These are phyloP conservation scores for Pollenia amentaria DNA, from an alignment of 2,888 invertebrate species.

Conservation along the genomic window DNA sequence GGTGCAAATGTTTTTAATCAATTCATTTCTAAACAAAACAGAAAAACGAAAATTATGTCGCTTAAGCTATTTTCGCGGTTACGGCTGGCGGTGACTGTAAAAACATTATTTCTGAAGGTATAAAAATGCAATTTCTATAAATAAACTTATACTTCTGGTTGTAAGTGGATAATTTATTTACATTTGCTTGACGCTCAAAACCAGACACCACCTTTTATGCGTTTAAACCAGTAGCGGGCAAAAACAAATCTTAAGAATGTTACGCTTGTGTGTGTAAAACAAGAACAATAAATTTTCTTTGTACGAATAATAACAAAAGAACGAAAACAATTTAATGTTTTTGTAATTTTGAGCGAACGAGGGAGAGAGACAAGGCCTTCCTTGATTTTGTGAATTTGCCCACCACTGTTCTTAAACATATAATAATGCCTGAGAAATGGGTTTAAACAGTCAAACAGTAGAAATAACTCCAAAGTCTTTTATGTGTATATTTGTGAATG, in stretches of 20 bases:
- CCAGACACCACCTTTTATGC: conserved; percentile 62
- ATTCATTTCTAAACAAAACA: too few species aligned
- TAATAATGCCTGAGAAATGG: conserved; percentile 30
- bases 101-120: conserved; percentile 17
- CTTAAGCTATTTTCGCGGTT: too few species aligned
- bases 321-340: too few species aligned
- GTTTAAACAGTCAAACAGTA: conserved; percentile 1
- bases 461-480: neutral
- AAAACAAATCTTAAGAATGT: too few species aligned
- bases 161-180: conserved; percentile 72
- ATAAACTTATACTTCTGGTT: neutral
- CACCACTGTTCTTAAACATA: neutral
- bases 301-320: too few species aligned
- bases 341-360: too few species aligned
- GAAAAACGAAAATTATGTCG: too few species aligned
- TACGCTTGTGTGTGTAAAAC: too few species aligned
- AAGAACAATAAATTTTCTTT: too few species aligned
- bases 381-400: neutral
- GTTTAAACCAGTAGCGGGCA: too few species aligned
- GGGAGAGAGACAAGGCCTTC: too few species aligned
- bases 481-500: neutral
- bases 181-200: conserved; percentile 72
- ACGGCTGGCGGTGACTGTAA: neutral
- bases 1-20: neutral
- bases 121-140: conserved; percentile 34